These are phyloP conservation scores for Clanis bilineata DNA, from an alignment of 2,888 invertebrate genomes.

Conservation along the genomic window DNA sequence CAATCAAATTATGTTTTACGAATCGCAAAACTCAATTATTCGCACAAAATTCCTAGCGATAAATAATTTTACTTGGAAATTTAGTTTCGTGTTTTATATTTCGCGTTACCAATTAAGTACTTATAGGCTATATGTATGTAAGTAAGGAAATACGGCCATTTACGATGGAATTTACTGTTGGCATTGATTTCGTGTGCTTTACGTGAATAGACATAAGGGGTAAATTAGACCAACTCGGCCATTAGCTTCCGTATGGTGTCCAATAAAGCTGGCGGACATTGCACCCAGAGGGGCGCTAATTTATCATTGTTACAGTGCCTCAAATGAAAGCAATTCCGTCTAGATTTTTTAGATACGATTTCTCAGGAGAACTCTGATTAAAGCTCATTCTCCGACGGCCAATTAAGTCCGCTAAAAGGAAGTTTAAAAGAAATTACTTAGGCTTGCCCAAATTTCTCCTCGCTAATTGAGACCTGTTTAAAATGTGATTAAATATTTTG, in stretches of 20 bases:
- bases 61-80: neutral
- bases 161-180: neutral
- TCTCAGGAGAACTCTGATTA: constrained; percentile 46
- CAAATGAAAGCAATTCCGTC: constrained; percentile 71
- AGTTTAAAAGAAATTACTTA: constrained; percentile 18
- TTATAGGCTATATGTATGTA: neutral
- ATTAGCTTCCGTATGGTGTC: constrained; percentile 62
- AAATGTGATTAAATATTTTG: neutral
- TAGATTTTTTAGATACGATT: constrained; percentile 54
- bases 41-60: neutral
- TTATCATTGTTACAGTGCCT: constrained; percentile 72
- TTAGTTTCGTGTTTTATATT: neutral
- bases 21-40: neutral
- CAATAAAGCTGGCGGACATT: constrained; percentile 69
- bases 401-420: constrained; percentile 45
- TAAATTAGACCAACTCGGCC: constrained; percentile 45
- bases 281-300: constrained; percentile 62
- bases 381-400: constrained; percentile 52
- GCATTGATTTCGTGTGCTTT: constrained; percentile 36
- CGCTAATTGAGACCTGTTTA: too few relatives aligned
- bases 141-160: neutral
- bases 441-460: neutral
- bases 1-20: neutral
- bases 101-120: neutral
- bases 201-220: constrained; percentile 48